phyloP scores from a whole-genome alignment of 1,140 invertebrate species.

The Drosophila pachea region DNA sequence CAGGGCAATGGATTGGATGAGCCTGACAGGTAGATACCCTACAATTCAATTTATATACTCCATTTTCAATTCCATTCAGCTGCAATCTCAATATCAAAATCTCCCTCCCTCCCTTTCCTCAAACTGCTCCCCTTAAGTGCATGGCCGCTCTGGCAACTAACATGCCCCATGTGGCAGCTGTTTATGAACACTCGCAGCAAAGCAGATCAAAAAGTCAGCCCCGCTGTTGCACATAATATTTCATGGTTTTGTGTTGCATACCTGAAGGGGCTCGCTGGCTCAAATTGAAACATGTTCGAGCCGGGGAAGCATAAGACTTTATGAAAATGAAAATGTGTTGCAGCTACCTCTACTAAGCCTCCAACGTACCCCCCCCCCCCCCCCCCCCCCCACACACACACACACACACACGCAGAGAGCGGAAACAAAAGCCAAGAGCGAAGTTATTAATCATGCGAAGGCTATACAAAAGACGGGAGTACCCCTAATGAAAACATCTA shows the following conservation, averaged over 20 bases:
- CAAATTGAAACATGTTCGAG: constrained; percentile 21
- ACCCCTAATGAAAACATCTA: constrained; percentile 61
- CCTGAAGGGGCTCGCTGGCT: constrained; percentile 29
- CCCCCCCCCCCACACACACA: background rate
- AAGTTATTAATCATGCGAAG: constrained; percentile 67
- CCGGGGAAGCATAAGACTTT: constrained; percentile 4
- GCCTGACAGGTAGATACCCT: constrained; percentile 10
- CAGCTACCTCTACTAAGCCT: background rate
- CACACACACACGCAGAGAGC: background rate
- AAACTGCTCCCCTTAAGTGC: too few relatives aligned
- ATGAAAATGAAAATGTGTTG: constrained; percentile 40
- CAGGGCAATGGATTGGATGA: constrained; percentile 3
- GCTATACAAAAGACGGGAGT: constrained; percentile 7
- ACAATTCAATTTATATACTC: background rate
- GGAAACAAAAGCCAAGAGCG: constrained; percentile 11
- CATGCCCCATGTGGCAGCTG: background rate
- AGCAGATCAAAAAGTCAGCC: constrained; percentile 47
- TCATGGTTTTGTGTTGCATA: constrained; percentile 43
- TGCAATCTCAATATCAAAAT: too few relatives aligned
- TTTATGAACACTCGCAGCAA: background rate
- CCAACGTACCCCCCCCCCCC: too few relatives aligned
- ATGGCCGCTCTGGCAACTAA: background rate
- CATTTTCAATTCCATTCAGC: too few relatives aligned
- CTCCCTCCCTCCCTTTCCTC: too few relatives aligned
- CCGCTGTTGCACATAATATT: constrained; percentile 38